Conservation (phyloP, 2,888 invertebrate species). For the Keiferia lycopersicella region DNA sequence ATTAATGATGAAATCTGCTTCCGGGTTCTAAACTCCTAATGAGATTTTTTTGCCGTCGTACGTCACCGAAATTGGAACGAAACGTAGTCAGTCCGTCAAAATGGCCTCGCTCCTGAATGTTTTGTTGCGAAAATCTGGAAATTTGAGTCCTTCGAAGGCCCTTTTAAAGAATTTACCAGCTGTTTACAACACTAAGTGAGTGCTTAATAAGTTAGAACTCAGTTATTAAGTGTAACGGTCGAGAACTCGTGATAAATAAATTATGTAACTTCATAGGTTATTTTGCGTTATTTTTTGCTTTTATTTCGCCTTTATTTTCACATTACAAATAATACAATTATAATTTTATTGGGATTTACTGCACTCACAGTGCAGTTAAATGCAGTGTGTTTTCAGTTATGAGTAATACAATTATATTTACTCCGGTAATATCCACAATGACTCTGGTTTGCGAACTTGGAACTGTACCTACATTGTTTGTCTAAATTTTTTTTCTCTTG, state of each 20-base stretch:
- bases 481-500: too few relatives aligned
- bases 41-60: too few relatives aligned
- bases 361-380: too few relatives aligned
- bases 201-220: constrained; percentile 36
- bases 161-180: constrained; percentile 74
- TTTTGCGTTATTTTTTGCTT: constrained; percentile 31
- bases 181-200: constrained; percentile 78
- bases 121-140: constrained; percentile 80
- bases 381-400: too few relatives aligned
- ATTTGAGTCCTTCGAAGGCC: constrained; percentile 63
- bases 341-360: too few relatives aligned
- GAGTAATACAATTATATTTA: too few relatives aligned
- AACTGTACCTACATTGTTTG: neutral
- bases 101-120: constrained; percentile 75
- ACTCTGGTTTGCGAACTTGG: too few relatives aligned
- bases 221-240: constrained; percentile 13
- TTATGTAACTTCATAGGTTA: constrained; percentile 76
- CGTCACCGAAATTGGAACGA: neutral
- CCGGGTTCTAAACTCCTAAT: too few relatives aligned
- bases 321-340: neutral
- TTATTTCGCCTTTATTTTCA: neutral
- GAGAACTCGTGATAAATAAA: constrained; percentile 45
- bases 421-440: too few relatives aligned
- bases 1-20: too few relatives aligned
- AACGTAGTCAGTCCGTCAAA: constrained; percentile 59